A percentile compares a stretch with the other conserved stretches of the same genome.
These are phyloP conservation scores for Rhinolophus ferrumequinum DNA, from an alignment of 2,113 vertebrate species.

Conservation along the genomic window DNA sequence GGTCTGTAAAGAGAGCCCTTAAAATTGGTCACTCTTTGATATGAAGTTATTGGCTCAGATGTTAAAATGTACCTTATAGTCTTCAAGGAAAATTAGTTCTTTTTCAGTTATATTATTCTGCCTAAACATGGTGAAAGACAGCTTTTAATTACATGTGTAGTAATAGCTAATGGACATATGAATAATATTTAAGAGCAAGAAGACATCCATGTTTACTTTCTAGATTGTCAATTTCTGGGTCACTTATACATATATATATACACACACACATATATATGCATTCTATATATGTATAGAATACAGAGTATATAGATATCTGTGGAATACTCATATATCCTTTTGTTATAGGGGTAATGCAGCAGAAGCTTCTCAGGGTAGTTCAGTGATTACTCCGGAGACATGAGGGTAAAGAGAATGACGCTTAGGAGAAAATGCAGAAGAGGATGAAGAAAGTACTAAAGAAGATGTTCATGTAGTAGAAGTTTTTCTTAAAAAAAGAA, in stretches of 20 bases:
- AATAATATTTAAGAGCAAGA: slow-evolving; percentile 30
- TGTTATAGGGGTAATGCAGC: background rate
- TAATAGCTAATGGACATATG: background rate
- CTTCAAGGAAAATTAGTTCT: slow-evolving; percentile 19
- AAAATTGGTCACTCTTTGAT: background rate
- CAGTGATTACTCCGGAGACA: background rate
- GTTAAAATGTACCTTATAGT: slow-evolving; percentile 36
- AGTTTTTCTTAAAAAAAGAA: background rate
- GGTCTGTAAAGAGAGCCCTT: background rate
- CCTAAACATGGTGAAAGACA: slow-evolving; percentile 2
- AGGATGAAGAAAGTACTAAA: background rate
- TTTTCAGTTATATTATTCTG: background rate
- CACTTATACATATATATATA: background rate
- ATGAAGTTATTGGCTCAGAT: background rate
- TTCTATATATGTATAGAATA: background rate
- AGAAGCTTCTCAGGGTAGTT: background rate
- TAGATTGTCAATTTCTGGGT: slow-evolving; percentile 6
- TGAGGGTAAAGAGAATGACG: background rate
- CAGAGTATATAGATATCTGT: background rate
- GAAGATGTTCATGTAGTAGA: background rate
- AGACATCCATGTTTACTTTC: background rate
- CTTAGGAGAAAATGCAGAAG: background rate
- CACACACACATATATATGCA: background rate
- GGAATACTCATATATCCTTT: background rate
- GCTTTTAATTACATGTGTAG: background rate